phyloP scores from a whole-genome alignment of 2,797 vertebrate species.

The Pogonophryne albipinna region DNA sequence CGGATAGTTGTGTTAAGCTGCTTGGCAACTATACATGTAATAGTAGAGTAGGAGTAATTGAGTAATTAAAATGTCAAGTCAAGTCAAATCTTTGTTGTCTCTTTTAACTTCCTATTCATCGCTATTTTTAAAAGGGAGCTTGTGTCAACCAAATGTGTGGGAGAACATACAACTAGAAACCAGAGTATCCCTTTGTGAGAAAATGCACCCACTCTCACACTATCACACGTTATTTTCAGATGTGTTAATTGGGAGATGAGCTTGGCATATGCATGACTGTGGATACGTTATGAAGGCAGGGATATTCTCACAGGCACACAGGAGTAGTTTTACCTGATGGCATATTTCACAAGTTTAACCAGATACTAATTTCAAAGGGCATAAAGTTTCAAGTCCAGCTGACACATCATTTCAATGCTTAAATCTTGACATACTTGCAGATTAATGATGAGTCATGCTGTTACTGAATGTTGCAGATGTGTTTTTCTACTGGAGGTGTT shows the following conservation, averaged over 20 bases:
- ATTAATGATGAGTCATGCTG: slow-evolving; percentile 16
- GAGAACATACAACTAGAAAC: slow-evolving; percentile 18
- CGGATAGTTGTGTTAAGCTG: not conserved
- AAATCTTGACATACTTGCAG: not conserved
- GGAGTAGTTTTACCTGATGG: not conserved
- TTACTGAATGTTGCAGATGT: slow-evolving; percentile 12
- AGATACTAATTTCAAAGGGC: not conserved
- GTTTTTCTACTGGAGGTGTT: slow-evolving; percentile 4
- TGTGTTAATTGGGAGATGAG: slow-evolving; percentile 69
- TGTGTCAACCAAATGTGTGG: not conserved
- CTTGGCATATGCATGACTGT: slow-evolving; percentile 18
- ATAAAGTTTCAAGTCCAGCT: not conserved
- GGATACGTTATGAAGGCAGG: slow-evolving; percentile 24
- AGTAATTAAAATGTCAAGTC: not conserved
- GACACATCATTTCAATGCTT: not conserved
- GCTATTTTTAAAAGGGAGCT: not conserved
- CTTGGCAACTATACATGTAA: not conserved
- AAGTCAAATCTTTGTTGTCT: not conserved
- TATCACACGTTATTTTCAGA: slow-evolving; percentile 68
- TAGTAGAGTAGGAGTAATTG: not conserved
- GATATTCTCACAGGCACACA: slow-evolving; percentile 7
- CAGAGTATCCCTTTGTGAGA: slow-evolving; percentile 17
- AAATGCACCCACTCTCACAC: slow-evolving; percentile 25
- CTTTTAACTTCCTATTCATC: not conserved
- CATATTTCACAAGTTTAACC: slow-evolving; percentile 22